Conservation (phyloP, 2,888 invertebrate genomes). For the Noctuana brunneofusca region DNA sequence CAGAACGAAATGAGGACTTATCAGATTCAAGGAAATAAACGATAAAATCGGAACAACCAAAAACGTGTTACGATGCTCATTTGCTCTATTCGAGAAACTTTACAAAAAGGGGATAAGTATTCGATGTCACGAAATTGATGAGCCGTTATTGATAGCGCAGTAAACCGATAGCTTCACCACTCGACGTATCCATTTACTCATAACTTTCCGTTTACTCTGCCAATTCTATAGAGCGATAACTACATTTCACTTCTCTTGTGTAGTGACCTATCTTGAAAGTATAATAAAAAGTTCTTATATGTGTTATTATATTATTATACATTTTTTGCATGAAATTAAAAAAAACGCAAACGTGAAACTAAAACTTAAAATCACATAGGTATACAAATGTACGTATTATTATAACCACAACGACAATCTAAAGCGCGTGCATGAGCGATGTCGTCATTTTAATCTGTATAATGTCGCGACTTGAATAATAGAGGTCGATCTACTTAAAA, state of each 20-base stretch:
- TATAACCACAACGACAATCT: not conserved
- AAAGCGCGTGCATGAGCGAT: slow-evolving; percentile 2
- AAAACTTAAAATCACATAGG: too few relatives aligned
- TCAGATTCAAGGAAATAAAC: not conserved
- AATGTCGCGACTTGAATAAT: slow-evolving; percentile 29
- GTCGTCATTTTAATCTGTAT: slow-evolving; percentile 24
- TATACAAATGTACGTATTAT: too few relatives aligned
- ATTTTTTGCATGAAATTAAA: not conserved
- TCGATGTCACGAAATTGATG: slow-evolving; percentile 14
- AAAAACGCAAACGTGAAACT: not conserved
- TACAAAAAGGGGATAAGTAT: slow-evolving; percentile 11
- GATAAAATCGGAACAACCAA: not conserved
- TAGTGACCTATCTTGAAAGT: too few relatives aligned
- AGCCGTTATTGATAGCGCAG: slow-evolving; percentile 23
- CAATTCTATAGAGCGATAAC: slow-evolving; percentile 3
- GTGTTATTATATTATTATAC: not conserved
- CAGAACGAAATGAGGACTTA: not conserved
- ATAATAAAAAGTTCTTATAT: not conserved
- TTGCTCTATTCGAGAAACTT: not conserved
- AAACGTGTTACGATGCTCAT: not conserved
- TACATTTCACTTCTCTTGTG: not conserved
- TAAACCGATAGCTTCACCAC: slow-evolving; percentile 11
- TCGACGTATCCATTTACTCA: slow-evolving; percentile 13
- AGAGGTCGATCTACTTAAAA: slow-evolving; percentile 37
- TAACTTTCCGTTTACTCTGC: slow-evolving; percentile 5